Conservation (phyloP, 2,797 vertebrate species). For the Delichon dasypus region DNA sequence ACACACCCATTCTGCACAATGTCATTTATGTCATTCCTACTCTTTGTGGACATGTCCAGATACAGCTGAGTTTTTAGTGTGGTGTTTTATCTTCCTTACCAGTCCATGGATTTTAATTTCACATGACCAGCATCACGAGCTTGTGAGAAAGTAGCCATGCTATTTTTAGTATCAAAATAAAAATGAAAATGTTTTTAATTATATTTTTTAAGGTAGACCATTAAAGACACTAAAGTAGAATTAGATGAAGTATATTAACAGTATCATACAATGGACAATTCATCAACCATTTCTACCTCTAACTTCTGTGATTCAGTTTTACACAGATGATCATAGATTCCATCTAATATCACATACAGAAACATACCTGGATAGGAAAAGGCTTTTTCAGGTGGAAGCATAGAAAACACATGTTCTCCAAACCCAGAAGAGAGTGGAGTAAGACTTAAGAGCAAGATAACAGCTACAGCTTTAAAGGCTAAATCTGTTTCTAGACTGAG, state of each 20-base stretch:
- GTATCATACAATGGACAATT: background rate
- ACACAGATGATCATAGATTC: background rate
- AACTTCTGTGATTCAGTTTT: background rate
- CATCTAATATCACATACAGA: background rate
- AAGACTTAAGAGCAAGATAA: background rate
- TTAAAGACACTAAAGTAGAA: background rate
- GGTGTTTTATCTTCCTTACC: background rate
- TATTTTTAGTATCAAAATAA: background rate
- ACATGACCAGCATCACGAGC: background rate
- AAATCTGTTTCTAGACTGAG: background rate
- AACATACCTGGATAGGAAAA: background rate
- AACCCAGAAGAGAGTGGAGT: background rate
- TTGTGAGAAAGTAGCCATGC: background rate
- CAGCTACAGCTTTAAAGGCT: background rate
- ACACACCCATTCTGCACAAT: background rate
- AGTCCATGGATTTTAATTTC: background rate
- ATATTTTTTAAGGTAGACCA: background rate
- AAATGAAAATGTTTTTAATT: background rate
- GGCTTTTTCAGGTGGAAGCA: background rate
- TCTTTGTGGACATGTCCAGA: background rate
- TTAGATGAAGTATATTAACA: background rate
- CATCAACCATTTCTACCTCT: background rate
- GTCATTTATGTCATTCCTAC: background rate
- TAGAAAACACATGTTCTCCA: rapidly evolving
- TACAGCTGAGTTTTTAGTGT: background rate